Evolutionary conservation across 2,797 vertebrate genomes (phyloP).

Genomic region (Muscicapa striata): DNA sequence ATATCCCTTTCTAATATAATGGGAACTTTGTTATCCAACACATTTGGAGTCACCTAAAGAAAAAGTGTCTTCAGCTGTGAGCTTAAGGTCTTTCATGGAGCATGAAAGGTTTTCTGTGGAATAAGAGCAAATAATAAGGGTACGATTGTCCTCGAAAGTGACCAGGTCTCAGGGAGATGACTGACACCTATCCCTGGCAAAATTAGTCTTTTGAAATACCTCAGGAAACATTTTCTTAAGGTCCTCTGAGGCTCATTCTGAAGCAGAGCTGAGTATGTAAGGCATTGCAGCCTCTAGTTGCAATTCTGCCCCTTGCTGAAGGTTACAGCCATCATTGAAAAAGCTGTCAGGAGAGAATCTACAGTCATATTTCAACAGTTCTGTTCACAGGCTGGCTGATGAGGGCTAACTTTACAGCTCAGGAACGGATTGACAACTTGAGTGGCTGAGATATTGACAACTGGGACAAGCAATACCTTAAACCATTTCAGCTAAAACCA

Average conservation of each 20-base stretch:
- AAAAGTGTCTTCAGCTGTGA: not conserved
- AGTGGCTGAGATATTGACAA: not conserved
- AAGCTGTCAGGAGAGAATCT: conserved; percentile 4
- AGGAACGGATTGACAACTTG: not conserved
- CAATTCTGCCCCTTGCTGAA: not conserved
- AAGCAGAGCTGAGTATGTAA: not conserved
- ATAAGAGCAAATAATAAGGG: not conserved
- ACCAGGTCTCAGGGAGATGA: not conserved
- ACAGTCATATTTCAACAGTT: not conserved
- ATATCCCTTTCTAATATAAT: not conserved
- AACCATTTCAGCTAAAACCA: not conserved
- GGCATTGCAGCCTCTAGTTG: not conserved
- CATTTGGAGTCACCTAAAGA: not conserved
- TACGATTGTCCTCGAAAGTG: not conserved
- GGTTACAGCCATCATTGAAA: not conserved
- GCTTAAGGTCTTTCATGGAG: not conserved
- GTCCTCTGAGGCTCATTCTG: not conserved
- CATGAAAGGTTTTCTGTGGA: not conserved
- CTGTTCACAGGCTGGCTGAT: not conserved
- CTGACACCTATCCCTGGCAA: not conserved
- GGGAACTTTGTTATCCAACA: not conserved
- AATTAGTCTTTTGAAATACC: not conserved
- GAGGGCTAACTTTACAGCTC: not conserved
- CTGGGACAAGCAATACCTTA: not conserved
- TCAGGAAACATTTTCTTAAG: not conserved